Evolutionary conservation across 1,140 invertebrate genomes (phyloP).

Genomic region (Venustaconcha ellipsiformis): DNA sequence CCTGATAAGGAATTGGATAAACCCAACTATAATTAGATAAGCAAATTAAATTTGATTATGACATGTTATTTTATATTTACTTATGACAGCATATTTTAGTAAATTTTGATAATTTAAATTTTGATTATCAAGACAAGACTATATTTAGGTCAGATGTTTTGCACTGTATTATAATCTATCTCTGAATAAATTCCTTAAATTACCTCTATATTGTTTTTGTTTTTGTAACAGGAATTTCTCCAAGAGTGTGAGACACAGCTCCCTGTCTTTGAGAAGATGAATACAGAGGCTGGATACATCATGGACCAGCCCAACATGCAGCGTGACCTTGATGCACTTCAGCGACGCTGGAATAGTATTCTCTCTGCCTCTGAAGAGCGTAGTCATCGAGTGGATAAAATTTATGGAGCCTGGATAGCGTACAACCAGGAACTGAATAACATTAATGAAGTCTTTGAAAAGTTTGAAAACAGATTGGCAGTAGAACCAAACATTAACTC

Average conservation of each 20-base stretch:
- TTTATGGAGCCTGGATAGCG: conserved; percentile 55
- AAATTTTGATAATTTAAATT: not conserved
- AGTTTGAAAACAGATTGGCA: conserved; percentile 54
- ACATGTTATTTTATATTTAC: too few species aligned
- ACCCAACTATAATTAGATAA: too few species aligned
- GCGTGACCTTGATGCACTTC: conserved; percentile 65
- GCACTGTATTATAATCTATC: not conserved
- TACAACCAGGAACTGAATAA: conserved; percentile 53
- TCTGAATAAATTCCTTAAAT: not conserved
- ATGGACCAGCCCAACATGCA: conserved; percentile 72
- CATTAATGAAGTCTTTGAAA: conserved; percentile 57
- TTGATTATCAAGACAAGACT: not conserved
- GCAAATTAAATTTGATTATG: too few species aligned
- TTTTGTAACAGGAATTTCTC: conserved; percentile 71
- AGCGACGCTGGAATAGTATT: conserved; percentile 68
- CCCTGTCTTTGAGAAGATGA: conserved; percentile 63
- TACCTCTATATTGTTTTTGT: not conserved
- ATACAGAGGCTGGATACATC: conserved; percentile 60
- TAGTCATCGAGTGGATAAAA: conserved; percentile 57
- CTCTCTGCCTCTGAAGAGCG: conserved; percentile 54
- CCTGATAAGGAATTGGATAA: too few species aligned
- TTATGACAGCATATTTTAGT: too few species aligned
- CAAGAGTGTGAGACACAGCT: conserved; percentile 83
- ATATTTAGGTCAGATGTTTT: not conserved
- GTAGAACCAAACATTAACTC: conserved; percentile 55